Percentiles rank a stretch among this genome's conserved stretches.
These are phyloP conservation scores for Arothron firmamentum DNA, from an alignment of 2,113 vertebrate genomes.

Conservation along the genomic window DNA sequence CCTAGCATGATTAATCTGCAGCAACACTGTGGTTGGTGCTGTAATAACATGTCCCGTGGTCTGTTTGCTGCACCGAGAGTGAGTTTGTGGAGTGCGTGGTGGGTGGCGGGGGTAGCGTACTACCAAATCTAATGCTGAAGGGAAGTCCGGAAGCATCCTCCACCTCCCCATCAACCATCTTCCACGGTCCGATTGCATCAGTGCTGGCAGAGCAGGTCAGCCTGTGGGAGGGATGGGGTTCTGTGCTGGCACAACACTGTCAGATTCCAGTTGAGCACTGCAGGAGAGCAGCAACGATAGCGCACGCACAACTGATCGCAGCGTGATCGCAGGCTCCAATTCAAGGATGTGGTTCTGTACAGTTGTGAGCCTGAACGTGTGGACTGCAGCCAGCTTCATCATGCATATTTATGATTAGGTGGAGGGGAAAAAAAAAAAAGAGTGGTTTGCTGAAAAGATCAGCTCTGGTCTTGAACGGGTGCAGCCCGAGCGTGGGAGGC, in stretches of 20 bases:
- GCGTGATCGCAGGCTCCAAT: slow-evolving; percentile 36
- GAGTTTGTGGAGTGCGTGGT: slow-evolving; percentile 46
- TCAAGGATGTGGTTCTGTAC: slow-evolving; percentile 21
- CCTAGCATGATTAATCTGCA: slow-evolving; percentile 19
- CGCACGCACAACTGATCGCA: slow-evolving; percentile 21
- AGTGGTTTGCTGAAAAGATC: slow-evolving; percentile 20
- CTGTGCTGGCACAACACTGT: slow-evolving; percentile 43
- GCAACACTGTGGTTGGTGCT: slow-evolving; percentile 14
- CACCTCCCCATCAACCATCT: slow-evolving; percentile 39
- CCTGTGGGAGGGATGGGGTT: slow-evolving; percentile 58
- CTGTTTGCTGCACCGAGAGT: slow-evolving; percentile 21
- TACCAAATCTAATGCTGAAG: slow-evolving; percentile 47
- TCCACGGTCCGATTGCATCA: slow-evolving; percentile 33
- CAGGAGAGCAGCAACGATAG: slow-evolving; percentile 30
- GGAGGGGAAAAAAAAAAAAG: slow-evolving; percentile 13
- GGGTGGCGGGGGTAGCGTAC: slow-evolving; percentile 48
- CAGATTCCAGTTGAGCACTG: slow-evolving; percentile 51
- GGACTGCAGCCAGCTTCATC: slow-evolving; percentile 7
- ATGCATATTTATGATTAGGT: slow-evolving; percentile 27
- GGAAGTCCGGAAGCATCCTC: slow-evolving; percentile 59
- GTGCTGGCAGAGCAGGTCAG: slow-evolving; percentile 14
- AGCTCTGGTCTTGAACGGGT: slow-evolving; percentile 22
- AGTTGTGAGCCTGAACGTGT: neutral
- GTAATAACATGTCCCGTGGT: slow-evolving; percentile 12
- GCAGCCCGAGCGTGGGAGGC: slow-evolving; percentile 45